A percentile compares a stretch with the other conserved stretches of the same genome.
Conservation (phyloP, 2,888 invertebrate species). For the Mylabris sibirica region DNA sequence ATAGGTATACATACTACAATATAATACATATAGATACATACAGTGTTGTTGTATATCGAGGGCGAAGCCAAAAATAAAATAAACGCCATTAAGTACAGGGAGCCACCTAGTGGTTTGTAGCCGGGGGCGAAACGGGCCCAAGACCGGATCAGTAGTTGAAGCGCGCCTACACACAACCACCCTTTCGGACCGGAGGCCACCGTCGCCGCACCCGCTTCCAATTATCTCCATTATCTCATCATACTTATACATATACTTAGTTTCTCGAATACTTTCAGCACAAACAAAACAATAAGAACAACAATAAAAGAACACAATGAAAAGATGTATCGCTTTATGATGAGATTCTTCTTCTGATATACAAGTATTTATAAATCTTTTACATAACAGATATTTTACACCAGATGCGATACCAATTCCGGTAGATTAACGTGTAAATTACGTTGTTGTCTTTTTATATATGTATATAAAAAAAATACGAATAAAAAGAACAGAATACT, state of each 20-base stretch:
- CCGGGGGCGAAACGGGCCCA: conserved; percentile 48
- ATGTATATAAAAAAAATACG: too few species aligned
- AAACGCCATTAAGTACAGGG: conserved; percentile 53
- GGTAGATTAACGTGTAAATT: conserved; percentile 7
- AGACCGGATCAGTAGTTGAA: conserved; percentile 52
- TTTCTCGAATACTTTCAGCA: background rate
- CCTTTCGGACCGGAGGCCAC: conserved; percentile 34
- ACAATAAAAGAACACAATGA: background rate
- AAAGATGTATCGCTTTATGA: background rate
- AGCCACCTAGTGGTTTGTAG: conserved; percentile 45
- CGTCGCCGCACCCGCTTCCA: conserved; percentile 18
- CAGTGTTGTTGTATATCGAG: conserved; percentile 38
- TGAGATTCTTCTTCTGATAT: background rate
- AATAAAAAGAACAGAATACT: conserved; percentile 15
- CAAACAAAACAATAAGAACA: background rate
- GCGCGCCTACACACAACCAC: conserved; percentile 56
- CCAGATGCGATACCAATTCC: conserved; percentile 6
- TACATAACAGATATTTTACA: background rate
- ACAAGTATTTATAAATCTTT: background rate
- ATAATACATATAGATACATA: conserved; percentile 33
- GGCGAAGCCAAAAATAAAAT: conserved; percentile 42
- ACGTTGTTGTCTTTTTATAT: background rate
- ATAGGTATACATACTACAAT: too few species aligned
- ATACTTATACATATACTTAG: background rate
- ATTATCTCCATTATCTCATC: conserved; percentile 13